Conservation (phyloP, 1,140 invertebrate genomes). For the Ceratosolen fusciceps region DNA sequence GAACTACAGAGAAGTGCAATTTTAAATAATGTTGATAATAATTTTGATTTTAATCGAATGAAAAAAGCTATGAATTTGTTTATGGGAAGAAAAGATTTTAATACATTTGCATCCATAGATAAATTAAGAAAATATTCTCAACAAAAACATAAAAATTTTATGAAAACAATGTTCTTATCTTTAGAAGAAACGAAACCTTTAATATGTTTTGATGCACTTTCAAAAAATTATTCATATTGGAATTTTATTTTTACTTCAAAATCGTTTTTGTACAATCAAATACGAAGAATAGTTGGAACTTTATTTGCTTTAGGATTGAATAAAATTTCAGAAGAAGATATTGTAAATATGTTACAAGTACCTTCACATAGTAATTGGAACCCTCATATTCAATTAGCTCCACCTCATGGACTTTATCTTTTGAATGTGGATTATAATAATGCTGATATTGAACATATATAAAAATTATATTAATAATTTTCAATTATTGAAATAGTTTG, state of each 20-base stretch:
- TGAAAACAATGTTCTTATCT: conserved; percentile 69
- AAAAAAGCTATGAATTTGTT: conserved; percentile 55
- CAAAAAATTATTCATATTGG: conserved; percentile 75
- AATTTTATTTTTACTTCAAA: conserved; percentile 75
- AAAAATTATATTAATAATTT: no score
- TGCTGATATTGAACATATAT: conserved; percentile 61
- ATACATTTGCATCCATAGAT: conserved; percentile 74
- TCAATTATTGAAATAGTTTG: no score
- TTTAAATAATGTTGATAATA: not conserved
- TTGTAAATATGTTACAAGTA: conserved; percentile 80
- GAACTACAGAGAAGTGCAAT: not conserved
- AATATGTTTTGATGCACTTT: conserved; percentile 61
- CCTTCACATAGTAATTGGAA: conserved; percentile 79
- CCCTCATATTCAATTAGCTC: conserved; percentile 66
- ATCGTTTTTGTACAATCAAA: conserved; percentile 83
- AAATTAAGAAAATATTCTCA: conserved; percentile 56
- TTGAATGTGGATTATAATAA: conserved; percentile 77
- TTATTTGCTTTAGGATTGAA: conserved; percentile 75
- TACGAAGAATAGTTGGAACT: conserved; percentile 79
- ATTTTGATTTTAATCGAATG: conserved; percentile 58
- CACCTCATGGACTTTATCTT: conserved; percentile 79
- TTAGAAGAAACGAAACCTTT: conserved; percentile 68
- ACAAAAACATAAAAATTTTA: conserved; percentile 59
- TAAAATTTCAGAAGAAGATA: conserved; percentile 74
- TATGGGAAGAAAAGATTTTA: conserved; percentile 75